Evolutionary conservation across 2,888 invertebrate genomes (phyloP).

Genomic region (Hypomecis punctinalis): DNA sequence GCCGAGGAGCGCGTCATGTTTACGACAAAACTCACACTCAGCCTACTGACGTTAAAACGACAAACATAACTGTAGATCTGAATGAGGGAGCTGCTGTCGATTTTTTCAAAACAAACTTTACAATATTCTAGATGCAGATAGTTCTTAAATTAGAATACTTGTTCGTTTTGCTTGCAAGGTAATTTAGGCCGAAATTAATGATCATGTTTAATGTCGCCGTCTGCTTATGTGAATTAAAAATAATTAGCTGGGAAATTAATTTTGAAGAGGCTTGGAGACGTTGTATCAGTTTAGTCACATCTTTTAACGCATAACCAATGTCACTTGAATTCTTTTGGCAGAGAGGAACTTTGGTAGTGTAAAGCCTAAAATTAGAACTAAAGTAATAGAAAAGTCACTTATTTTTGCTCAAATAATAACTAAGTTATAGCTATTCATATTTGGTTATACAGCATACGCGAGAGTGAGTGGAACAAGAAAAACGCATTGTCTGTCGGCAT

Average conservation of each 20-base stretch:
- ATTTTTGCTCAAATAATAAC: too few species aligned
- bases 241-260: conserved; percentile 8
- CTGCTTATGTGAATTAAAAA: conserved; percentile 4
- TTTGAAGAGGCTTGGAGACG: background rate
- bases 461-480: too few species aligned
- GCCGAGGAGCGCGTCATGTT: too few species aligned
- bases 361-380: too few species aligned
- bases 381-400: too few species aligned
- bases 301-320: too few species aligned
- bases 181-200: background rate
- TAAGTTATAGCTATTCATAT: too few species aligned
- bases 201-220: conserved; percentile 4
- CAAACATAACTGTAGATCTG: background rate
- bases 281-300: background rate
- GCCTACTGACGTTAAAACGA: background rate
- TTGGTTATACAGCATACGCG: too few species aligned
- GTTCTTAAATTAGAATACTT: background rate
- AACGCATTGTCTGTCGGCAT: too few species aligned
- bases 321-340: too few species aligned
- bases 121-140: background rate
- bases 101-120: background rate
- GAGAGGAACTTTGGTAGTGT: too few species aligned
- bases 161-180: background rate
- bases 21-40: too few species aligned
- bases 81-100: background rate